phyloP scores from a whole-genome alignment of 2,888 invertebrate species.

The Muscina levida region DNA sequence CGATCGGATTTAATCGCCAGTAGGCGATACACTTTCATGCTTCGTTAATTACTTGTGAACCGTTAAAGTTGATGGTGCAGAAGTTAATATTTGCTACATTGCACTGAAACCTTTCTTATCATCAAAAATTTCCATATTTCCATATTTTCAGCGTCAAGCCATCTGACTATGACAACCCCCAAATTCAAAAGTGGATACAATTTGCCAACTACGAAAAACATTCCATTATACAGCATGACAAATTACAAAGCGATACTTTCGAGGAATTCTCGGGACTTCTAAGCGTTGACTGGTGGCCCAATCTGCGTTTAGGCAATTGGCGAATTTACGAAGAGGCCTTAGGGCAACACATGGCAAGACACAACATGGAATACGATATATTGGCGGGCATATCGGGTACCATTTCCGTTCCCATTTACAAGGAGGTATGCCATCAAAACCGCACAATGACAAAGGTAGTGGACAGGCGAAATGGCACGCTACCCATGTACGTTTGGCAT shows the following conservation, averaged over 20 bases:
- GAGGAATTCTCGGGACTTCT: slow-evolving; percentile 40
- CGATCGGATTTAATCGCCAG: too few relatives aligned
- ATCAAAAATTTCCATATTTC: too few relatives aligned
- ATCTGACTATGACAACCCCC: slow-evolving; percentile 10
- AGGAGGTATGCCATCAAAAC: neutral
- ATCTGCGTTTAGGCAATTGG: slow-evolving; percentile 53
- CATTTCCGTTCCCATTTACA: neutral
- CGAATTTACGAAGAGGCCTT: slow-evolving; percentile 34
- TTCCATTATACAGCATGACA: neutral
- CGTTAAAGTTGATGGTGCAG: too few relatives aligned
- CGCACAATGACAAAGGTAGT: neutral
- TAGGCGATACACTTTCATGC: too few relatives aligned
- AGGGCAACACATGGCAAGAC: slow-evolving; percentile 2
- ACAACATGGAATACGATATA: slow-evolving; percentile 19
- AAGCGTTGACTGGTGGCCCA: slow-evolving; percentile 48
- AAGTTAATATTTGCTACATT: too few relatives aligned
- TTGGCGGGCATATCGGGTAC: slow-evolving; percentile 31
- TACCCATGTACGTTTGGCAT: slow-evolving; percentile 45
- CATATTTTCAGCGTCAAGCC: too few relatives aligned
- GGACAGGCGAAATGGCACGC: neutral
- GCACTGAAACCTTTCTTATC: too few relatives aligned
- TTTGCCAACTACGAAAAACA: slow-evolving; percentile 22
- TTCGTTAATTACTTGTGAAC: too few relatives aligned
- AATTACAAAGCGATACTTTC: neutral
- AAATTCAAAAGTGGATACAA: slow-evolving; percentile 12